phyloP scores from a whole-genome alignment of 2,113 vertebrate genomes.

The Colossoma macropomum region DNA sequence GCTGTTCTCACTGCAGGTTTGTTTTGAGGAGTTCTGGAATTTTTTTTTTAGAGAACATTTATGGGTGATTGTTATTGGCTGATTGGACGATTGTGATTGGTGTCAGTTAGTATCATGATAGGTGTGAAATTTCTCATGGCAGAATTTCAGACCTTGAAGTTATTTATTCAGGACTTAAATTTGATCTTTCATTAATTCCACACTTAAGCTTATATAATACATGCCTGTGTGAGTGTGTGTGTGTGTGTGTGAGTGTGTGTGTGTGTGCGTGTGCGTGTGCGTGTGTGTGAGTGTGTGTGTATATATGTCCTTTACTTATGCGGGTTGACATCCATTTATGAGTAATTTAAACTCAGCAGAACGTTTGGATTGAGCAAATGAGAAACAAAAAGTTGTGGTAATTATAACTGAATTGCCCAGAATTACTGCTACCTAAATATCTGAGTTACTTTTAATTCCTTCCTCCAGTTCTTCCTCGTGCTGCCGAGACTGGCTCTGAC shows the following conservation, averaged over 20 bases:
- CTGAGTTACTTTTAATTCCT: neutral
- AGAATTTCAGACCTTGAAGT: too few species aligned
- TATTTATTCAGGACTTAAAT: too few species aligned
- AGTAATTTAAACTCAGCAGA: neutral
- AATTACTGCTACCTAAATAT: neutral
- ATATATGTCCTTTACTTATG: neutral
- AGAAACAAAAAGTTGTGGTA: neutral
- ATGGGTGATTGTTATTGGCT: too few species aligned
- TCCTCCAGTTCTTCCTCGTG: neutral
- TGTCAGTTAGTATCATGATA: neutral
- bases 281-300: too few species aligned
- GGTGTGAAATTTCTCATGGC: neutral
- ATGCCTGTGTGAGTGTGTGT: too few species aligned
- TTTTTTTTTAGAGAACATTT: too few species aligned
- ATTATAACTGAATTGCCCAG: neutral
- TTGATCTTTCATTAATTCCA: neutral
- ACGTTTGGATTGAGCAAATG: neutral
- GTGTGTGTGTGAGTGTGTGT: too few species aligned
- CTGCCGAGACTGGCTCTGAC: neutral
- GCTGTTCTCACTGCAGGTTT: too few species aligned
- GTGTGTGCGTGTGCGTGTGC: too few species aligned
- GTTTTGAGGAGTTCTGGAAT: too few species aligned
- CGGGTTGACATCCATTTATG: neutral
- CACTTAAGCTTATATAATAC: neutral
- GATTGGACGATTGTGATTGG: too few species aligned